Conservation (phyloP, 2,113 vertebrate species). For the Thinocorus orbignyianus region DNA sequence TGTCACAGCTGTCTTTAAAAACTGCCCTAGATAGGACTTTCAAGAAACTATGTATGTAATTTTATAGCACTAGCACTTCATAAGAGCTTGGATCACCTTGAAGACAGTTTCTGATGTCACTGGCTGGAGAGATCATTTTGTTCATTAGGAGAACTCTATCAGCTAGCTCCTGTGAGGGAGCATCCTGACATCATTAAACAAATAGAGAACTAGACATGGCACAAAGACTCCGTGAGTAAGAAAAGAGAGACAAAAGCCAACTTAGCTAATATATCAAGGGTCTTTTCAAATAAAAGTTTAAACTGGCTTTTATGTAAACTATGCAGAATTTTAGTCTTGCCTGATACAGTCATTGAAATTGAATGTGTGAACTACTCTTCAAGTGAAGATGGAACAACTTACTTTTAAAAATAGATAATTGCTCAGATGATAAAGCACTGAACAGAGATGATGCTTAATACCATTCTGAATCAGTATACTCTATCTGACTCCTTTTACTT, state of each 20-base stretch:
- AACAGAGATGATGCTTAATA: neutral
- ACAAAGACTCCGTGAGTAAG: neutral
- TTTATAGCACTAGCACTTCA: slow-evolving; percentile 15
- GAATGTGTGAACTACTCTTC: neutral
- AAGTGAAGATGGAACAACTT: neutral
- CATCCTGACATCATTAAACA: slow-evolving; percentile 21
- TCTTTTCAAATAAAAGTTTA: neutral
- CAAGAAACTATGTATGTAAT: neutral
- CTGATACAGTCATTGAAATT: neutral
- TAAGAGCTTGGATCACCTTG: slow-evolving; percentile 38
- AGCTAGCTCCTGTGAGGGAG: neutral
- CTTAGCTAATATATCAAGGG: neutral
- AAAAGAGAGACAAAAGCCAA: slow-evolving; percentile 27
- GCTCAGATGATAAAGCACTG: neutral
- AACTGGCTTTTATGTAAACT: neutral
- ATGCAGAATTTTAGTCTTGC: neutral
- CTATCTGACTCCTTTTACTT: neutral
- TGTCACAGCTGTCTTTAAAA: slow-evolving; percentile 27
- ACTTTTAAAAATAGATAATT: neutral
- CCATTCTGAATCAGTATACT: neutral
- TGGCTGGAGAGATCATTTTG: slow-evolving; percentile 22
- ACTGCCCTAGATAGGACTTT: slow-evolving; percentile 46
- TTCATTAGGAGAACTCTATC: slow-evolving; percentile 31
- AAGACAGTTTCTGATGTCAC: slow-evolving; percentile 44
- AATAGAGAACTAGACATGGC: neutral